A percentile compares a stretch with the other conserved stretches of the same genome.
These are phyloP conservation scores for Drosophila obscura DNA, from an alignment of 1,140 invertebrate genomes.

Conservation along the genomic window DNA sequence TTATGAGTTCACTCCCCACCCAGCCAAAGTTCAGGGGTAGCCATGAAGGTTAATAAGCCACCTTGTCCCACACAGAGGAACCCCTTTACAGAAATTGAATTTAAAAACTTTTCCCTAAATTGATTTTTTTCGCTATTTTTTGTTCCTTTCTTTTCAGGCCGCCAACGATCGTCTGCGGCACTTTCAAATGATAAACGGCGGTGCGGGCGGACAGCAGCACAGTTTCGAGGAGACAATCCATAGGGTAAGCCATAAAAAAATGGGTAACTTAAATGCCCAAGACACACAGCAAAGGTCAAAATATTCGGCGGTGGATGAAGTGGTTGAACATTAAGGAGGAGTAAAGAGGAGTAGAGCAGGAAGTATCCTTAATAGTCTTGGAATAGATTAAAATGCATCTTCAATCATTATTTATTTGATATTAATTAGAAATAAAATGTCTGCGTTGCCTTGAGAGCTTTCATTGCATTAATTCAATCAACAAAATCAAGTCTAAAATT, in stretches of 20 bases:
- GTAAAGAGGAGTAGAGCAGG: too few species aligned
- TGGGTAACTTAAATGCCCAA: constrained; percentile 10
- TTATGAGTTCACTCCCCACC: constrained; percentile 48
- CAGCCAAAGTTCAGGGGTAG: constrained; percentile 57
- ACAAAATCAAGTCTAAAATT: background rate
- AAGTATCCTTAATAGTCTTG: too few species aligned
- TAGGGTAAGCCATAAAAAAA: constrained; percentile 86
- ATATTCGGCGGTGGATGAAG: too few species aligned
- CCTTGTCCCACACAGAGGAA: constrained; percentile 13
- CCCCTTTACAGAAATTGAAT: constrained; percentile 45
- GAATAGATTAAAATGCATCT: background rate
- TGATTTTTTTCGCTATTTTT: constrained; percentile 48
- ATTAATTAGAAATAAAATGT: background rate
- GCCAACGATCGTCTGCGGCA: constrained; percentile 89
- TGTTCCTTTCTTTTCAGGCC: constrained; percentile 55
- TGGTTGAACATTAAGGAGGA: too few species aligned
- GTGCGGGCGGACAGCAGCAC: constrained; percentile 86
- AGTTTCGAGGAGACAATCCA: constrained; percentile 94
- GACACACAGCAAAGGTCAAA: too few species aligned
- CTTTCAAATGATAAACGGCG: constrained; percentile 90
- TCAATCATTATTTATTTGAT: background rate
- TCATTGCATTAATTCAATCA: background rate
- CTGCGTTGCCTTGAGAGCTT: too few species aligned
- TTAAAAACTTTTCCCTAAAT: constrained; percentile 57
- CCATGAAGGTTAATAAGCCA: constrained; percentile 58